phyloP scores from a whole-genome alignment of 2,888 invertebrate species.

The Amitus sp. region DNA sequence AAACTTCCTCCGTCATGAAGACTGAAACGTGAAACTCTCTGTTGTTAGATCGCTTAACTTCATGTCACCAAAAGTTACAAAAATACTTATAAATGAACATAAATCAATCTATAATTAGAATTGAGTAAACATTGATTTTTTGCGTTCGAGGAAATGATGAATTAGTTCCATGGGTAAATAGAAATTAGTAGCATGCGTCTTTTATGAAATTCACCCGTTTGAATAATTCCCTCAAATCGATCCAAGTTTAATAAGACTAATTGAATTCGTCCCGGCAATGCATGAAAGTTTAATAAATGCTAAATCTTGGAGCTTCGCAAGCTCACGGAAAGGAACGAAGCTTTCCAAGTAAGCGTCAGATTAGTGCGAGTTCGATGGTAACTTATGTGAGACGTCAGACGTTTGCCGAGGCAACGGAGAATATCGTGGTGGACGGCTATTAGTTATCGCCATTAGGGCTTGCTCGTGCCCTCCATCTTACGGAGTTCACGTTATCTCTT shows the following conservation, averaged over 20 bases:
- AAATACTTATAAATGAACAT: too few species aligned
- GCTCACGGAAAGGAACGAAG: constrained; percentile 17
- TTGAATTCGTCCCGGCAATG: neutral
- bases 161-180: neutral
- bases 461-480: constrained; percentile 23
- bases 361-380: constrained; percentile 29
- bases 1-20: neutral
- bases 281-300: neutral
- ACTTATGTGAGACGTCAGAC: constrained; percentile 26
- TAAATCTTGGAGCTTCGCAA: neutral
- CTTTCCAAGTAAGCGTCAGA: constrained; percentile 28
- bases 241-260: neutral
- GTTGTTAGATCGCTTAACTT: neutral
- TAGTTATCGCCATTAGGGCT: constrained; percentile 22
- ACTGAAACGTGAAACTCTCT: constrained; percentile 2
- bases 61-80: neutral
- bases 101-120: too few species aligned
- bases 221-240: neutral
- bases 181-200: too few species aligned
- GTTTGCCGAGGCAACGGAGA: constrained; percentile 17
- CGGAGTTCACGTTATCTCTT: constrained; percentile 24
- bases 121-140: too few species aligned
- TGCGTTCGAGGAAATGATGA: too few species aligned
- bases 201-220: too few species aligned
- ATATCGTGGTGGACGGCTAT: constrained; percentile 29